Evolutionary conservation across 2,888 invertebrate genomes (phyloP).

Genomic region (Eurytoma californica): DNA sequence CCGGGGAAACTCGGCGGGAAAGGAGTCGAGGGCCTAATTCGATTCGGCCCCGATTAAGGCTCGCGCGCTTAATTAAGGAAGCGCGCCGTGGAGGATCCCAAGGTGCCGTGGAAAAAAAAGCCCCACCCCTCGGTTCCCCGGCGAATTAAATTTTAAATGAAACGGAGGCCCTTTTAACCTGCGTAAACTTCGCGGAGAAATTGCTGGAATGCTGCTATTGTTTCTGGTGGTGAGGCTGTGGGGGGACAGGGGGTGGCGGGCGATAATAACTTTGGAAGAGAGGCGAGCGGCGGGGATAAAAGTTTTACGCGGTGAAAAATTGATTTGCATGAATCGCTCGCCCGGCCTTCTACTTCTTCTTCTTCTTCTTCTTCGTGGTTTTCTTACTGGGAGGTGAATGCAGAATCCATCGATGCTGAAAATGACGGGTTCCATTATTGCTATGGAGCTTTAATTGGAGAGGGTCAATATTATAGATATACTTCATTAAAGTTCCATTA

Average conservation of each 20-base stretch:
- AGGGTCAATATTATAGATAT: too few relatives aligned
- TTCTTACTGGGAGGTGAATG: neutral
- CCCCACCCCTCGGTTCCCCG: neutral
- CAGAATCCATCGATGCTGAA: too few relatives aligned
- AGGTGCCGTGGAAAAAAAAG: neutral
- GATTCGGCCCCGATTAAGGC: too few relatives aligned
- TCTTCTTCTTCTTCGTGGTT: neutral
- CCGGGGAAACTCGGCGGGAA: too few relatives aligned
- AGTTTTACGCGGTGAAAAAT: conserved; percentile 32
- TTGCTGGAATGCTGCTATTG: neutral
- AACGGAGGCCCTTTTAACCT: conserved; percentile 3
- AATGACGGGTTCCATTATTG: too few relatives aligned
- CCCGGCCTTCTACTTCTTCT: neutral
- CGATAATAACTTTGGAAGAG: neutral
- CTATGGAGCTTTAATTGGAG: too few relatives aligned
- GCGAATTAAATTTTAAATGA: conserved; percentile 13
- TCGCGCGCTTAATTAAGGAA: neutral
- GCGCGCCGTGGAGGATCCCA: neutral
- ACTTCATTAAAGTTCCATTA: too few relatives aligned
- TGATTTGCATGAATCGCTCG: conserved; percentile 29
- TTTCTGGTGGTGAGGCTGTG: neutral
- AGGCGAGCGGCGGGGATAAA: neutral
- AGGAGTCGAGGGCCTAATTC: too few relatives aligned
- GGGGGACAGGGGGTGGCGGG: neutral
- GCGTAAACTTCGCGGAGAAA: neutral